Conservation (phyloP, 2,113 vertebrate species). For the Rhea americana region DNA sequence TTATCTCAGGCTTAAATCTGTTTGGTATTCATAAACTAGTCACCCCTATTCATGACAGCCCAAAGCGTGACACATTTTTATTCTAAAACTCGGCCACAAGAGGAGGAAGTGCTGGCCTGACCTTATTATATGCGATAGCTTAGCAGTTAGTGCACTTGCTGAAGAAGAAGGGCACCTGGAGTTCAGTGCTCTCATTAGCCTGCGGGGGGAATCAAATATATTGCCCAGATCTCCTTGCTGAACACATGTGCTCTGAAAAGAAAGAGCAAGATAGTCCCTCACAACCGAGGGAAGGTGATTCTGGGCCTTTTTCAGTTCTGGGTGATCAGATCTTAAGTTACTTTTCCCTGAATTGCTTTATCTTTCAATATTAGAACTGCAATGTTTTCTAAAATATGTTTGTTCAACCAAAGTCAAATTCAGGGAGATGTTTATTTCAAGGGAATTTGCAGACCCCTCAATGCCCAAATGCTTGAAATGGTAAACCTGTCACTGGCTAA, state of each 20-base stretch:
- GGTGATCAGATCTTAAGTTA: neutral
- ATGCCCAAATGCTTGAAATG: neutral
- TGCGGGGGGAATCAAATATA: neutral
- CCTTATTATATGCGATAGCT: neutral
- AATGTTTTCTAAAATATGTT: neutral
- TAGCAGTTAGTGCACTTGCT: neutral
- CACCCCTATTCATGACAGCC: neutral
- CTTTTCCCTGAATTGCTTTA: neutral
- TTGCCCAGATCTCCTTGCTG: neutral
- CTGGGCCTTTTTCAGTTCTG: neutral
- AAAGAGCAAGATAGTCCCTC: neutral
- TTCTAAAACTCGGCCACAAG: neutral
- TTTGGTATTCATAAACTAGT: neutral
- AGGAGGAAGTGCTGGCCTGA: neutral
- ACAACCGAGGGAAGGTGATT: neutral
- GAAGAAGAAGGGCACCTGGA: neutral
- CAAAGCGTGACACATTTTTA: neutral
- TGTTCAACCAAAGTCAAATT: neutral
- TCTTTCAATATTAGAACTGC: neutral
- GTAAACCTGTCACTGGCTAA: neutral
- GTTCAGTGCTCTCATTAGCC: neutral
- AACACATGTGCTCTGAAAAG: neutral
- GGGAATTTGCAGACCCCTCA: neutral
- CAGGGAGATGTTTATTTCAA: neutral
- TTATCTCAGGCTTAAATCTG: neutral